A percentile compares a stretch with the other conserved stretches of the same genome.
Conservation (phyloP, 1,140 invertebrate genomes). For the Drepana arcuata region DNA sequence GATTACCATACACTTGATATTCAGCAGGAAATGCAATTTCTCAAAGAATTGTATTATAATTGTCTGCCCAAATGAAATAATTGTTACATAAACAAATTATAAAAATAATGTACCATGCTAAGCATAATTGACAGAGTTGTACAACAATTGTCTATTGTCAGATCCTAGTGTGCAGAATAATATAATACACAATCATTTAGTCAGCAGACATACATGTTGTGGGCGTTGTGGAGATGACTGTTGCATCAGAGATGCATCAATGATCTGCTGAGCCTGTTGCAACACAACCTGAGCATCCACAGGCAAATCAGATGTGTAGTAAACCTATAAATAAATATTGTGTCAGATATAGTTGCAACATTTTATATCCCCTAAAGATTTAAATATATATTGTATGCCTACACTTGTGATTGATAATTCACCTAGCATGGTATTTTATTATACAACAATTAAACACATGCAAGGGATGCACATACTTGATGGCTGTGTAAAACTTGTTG, state of each 20-base stretch:
- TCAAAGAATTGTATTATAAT: too few species aligned
- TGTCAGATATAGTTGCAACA: too few species aligned
- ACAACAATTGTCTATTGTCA: constrained; percentile 15
- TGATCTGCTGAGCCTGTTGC: constrained; percentile 69
- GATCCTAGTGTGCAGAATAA: constrained; percentile 16
- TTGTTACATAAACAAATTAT: constrained; percentile 11
- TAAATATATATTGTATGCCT: too few species aligned
- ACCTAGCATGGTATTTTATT: too few species aligned
- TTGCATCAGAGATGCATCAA: constrained; percentile 70
- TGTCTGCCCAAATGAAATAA: constrained; percentile 5
- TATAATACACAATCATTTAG: constrained; percentile 36
- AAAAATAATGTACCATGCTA: constrained; percentile 25
- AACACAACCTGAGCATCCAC: constrained; percentile 70
- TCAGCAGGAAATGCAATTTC: too few species aligned
- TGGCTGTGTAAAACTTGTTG: constrained; percentile 52
- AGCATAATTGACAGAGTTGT: constrained; percentile 22
- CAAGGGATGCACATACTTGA: constrained; percentile 28
- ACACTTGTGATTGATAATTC: too few species aligned
- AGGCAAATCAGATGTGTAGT: constrained; percentile 70
- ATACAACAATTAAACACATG: too few species aligned
- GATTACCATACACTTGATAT: too few species aligned
- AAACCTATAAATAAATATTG: constrained; percentile 68
- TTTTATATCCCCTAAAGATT: too few species aligned
- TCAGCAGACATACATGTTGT: constrained; percentile 67
- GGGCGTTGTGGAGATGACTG: constrained; percentile 63